Percentiles rank a stretch among this genome's conserved stretches.
Conservation (phyloP, 2,888 invertebrate genomes). For the Hedychridium roseum region DNA sequence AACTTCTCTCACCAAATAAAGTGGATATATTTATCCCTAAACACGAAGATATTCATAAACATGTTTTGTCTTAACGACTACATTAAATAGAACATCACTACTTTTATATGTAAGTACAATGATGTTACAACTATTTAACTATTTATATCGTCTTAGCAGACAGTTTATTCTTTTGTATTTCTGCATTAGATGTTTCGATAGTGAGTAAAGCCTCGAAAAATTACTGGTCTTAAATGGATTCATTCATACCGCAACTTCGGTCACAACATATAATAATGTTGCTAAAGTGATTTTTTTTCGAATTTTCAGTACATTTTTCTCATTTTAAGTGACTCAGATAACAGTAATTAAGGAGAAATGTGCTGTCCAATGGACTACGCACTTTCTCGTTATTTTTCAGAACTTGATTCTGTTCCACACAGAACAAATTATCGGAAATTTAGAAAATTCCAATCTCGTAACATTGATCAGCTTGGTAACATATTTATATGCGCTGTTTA, state of each 20-base stretch:
- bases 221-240: too few species aligned
- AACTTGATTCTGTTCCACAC: too few species aligned
- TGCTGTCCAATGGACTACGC: not conserved
- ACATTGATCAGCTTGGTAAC: too few species aligned
- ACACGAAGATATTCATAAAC: slow-evolving; percentile 50
- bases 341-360: not conserved
- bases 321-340: slow-evolving; percentile 4
- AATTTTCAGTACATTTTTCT: slow-evolving; percentile 1
- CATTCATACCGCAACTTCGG: too few species aligned
- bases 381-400: too few species aligned
- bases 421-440: too few species aligned
- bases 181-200: slow-evolving; percentile 28
- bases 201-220: too few species aligned
- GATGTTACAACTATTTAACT: slow-evolving; percentile 46
- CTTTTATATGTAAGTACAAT: slow-evolving; percentile 33
- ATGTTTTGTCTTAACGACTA: slow-evolving; percentile 46
- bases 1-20: too few species aligned
- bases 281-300: slow-evolving; percentile 29
- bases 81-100: slow-evolving; percentile 46
- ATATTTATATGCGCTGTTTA: too few species aligned
- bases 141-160: slow-evolving; percentile 47
- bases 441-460: too few species aligned
- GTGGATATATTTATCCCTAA: slow-evolving; percentile 46
- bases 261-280: slow-evolving; percentile 36
- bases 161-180: slow-evolving; percentile 42